Evolutionary conservation across 2,888 invertebrate species (phyloP).

Genomic region (Dynastes tityus): DNA sequence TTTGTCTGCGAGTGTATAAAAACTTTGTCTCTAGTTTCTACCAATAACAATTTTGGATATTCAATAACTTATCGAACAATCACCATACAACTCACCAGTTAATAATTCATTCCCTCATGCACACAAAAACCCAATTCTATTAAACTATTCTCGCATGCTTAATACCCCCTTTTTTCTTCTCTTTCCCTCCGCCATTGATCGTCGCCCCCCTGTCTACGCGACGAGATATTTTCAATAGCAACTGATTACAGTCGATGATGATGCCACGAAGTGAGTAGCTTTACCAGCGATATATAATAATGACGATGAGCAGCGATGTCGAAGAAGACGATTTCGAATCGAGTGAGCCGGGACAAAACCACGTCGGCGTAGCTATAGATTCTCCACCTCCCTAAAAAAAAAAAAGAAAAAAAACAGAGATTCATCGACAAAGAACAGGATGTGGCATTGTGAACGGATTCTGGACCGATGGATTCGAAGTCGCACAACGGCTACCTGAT

Average conservation of each 20-base stretch:
- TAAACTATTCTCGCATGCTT: conserved; percentile 4
- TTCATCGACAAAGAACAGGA: conserved; percentile 41
- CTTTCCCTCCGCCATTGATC: background rate
- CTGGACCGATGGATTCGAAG: conserved; percentile 9
- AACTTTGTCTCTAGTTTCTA: too few species aligned
- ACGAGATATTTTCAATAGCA: conserved; percentile 26
- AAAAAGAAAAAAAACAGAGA: conserved; percentile 1
- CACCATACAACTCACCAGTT: background rate
- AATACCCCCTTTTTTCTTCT: background rate
- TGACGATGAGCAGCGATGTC: conserved; percentile 14
- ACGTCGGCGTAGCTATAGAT: background rate
- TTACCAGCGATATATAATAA: conserved; percentile 19
- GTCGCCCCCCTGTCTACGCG: background rate
- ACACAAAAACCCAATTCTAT: conserved; percentile 3
- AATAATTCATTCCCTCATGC: background rate
- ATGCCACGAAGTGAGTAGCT: conserved; percentile 14
- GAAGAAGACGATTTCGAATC: conserved; percentile 26
- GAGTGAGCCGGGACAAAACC: conserved; percentile 27
- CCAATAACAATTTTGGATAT: too few species aligned
- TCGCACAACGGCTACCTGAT: conserved; percentile 32
- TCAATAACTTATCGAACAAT: background rate
- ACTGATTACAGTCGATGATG: conserved; percentile 32
- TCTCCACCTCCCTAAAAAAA: background rate
- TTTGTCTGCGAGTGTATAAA: too few species aligned
- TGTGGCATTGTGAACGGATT: conserved; percentile 23